Percentiles rank a stretch among this genome's conserved stretches.
Conservation (phyloP, 2,888 invertebrate genomes). For the Cheilosia scutellata region DNA sequence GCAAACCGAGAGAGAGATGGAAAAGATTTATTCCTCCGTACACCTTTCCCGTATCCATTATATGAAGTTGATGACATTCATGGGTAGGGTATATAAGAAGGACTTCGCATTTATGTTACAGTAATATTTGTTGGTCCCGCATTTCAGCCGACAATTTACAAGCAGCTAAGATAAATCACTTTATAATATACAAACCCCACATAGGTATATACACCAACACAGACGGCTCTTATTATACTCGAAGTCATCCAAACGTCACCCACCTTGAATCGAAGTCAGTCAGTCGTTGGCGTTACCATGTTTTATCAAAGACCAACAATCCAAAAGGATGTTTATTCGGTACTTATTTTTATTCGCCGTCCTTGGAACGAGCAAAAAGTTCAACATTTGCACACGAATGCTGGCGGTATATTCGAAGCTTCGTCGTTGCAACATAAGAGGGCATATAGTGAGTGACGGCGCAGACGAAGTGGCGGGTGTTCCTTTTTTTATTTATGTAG, state of each 20-base stretch:
- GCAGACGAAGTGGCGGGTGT: background rate
- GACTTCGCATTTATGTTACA: too few species aligned
- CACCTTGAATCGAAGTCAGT: slow-evolving; percentile 3
- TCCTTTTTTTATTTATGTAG: background rate
- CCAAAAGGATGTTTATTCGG: slow-evolving; percentile 1
- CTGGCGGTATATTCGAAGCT: slow-evolving; percentile 16
- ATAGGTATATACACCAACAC: background rate
- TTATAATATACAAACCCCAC: too few species aligned
- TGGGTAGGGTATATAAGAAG: too few species aligned
- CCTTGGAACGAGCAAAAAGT: slow-evolving; percentile 1
- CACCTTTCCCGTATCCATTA: too few species aligned
- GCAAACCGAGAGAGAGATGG: too few species aligned
- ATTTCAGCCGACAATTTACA: too few species aligned
- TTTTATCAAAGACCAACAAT: background rate
- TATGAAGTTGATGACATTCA: too few species aligned
- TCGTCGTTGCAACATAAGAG: slow-evolving; percentile 5
- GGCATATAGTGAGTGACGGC: background rate
- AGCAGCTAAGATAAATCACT: too few species aligned
- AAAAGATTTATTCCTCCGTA: too few species aligned
- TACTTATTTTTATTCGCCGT: background rate
- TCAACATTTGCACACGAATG: slow-evolving; percentile 19
- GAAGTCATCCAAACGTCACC: background rate
- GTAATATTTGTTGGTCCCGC: too few species aligned
- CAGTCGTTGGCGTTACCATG: background rate
- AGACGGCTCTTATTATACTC: background rate